Evolutionary conservation across 2,888 invertebrate species (phyloP).

Genomic region (Opisthograptis luteolata): DNA sequence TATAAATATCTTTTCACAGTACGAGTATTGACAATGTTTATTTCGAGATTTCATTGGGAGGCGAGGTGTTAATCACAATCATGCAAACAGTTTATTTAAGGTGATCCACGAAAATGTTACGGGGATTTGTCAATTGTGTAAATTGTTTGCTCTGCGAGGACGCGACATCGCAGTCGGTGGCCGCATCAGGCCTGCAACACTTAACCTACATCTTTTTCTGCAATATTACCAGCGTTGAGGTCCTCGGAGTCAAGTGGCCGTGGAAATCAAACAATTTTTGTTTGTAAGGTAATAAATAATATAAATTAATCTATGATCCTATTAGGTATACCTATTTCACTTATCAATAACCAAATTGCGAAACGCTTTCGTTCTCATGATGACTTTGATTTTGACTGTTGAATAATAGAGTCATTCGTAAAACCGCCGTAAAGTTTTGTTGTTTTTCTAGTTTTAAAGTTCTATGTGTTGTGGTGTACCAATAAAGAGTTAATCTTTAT

Average conservation of each 20-base stretch:
- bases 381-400: too few relatives aligned
- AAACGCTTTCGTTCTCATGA: too few relatives aligned
- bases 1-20: constrained; percentile 74
- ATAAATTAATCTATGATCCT: too few relatives aligned
- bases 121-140: constrained; percentile 77
- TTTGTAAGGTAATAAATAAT: too few relatives aligned
- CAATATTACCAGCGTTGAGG: constrained; percentile 14
- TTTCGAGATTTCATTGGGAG: constrained; percentile 75
- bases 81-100: constrained; percentile 79
- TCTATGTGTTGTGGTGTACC: too few relatives aligned
- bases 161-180: constrained; percentile 30
- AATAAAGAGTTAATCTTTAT: too few relatives aligned
- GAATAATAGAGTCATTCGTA: too few relatives aligned
- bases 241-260: constrained; percentile 12
- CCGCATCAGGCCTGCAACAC: constrained; percentile 46
- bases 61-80: constrained; percentile 80
- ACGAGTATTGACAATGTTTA: constrained; percentile 67
- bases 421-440: too few relatives aligned
- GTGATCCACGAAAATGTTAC: constrained; percentile 75
- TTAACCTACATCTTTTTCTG: constrained; percentile 56
- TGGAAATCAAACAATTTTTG: too few relatives aligned
- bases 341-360: too few relatives aligned
- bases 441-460: too few relatives aligned
- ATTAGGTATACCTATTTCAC: too few relatives aligned
- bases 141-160: constrained; percentile 61